phyloP scores from a whole-genome alignment of 2,113 vertebrate species.

The Sterrhoptilus dennistouni region DNA sequence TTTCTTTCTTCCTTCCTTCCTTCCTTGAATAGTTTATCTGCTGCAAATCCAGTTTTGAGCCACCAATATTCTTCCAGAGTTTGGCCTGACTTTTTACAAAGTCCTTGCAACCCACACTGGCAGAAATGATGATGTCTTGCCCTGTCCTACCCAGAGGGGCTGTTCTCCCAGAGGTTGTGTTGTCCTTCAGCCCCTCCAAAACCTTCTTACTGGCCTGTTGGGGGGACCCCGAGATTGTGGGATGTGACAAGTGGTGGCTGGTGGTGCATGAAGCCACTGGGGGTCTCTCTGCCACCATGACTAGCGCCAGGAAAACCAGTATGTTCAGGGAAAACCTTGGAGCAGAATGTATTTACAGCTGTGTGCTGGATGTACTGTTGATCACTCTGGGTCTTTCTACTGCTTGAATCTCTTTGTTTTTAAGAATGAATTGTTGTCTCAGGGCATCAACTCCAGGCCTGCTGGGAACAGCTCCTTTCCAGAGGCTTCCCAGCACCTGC shows the following conservation, averaged over 20 bases:
- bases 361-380: neutral
- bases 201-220: neutral
- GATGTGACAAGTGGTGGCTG: neutral
- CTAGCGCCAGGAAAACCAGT: neutral
- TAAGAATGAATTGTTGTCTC: neutral
- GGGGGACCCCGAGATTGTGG: rapidly evolving
- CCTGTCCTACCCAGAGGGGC: neutral
- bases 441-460: neutral
- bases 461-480: neutral
- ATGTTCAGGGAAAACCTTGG: neutral
- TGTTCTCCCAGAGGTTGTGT: neutral
- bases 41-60: neutral
- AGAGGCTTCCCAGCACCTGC: neutral
- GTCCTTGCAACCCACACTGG: neutral
- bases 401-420: neutral
- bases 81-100: neutral
- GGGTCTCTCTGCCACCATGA: constrained; percentile 9
- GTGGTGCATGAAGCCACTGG: neutral
- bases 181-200: neutral
- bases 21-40: neutral
- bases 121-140: neutral
- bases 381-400: neutral
- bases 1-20: neutral
- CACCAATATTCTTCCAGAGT: neutral
- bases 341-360: neutral